Percentiles rank a stretch among this genome's conserved stretches.
phyloP scores from a whole-genome alignment of 2,888 invertebrate genomes.

The Digitonthophagus gazella region DNA sequence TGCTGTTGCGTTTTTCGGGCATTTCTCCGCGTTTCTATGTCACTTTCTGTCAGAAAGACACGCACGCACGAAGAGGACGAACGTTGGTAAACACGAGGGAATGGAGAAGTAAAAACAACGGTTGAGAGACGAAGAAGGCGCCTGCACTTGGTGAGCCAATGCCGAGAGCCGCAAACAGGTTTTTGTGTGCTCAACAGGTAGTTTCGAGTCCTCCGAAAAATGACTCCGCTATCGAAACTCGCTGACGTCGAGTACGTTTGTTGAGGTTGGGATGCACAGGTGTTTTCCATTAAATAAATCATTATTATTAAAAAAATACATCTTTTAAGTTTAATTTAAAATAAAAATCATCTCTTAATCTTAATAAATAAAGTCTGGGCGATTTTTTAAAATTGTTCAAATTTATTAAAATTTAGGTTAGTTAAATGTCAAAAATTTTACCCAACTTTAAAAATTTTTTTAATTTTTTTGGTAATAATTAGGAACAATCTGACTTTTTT shows the following conservation, averaged over 20 bases:
- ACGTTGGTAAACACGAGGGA: conserved; percentile 10
- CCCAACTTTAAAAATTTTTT: no score
- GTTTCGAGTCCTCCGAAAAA: conserved; percentile 24
- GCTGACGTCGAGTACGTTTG: background rate
- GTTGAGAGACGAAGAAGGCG: conserved; percentile 30
- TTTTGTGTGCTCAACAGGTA: conserved; percentile 30
- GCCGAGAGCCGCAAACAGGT: conserved; percentile 36
- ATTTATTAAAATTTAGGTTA: no score
- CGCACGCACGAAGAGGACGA: conserved; percentile 4
- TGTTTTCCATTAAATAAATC: no score
- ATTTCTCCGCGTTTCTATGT: conserved; percentile 10
- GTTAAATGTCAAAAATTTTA: no score
- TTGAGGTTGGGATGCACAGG: background rate
- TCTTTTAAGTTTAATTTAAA: no score
- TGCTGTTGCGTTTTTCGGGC: background rate
- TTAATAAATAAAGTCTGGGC: no score
- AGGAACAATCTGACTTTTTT: no score
- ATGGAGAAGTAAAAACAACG: conserved; percentile 29
- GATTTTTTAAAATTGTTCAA: no score
- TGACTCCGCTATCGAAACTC: conserved; percentile 10
- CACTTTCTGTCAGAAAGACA: conserved; percentile 2
- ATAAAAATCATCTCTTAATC: no score
- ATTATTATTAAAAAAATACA: no score
- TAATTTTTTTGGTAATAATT: no score
- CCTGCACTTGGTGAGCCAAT: conserved; percentile 29